A percentile compares a stretch with the other conserved stretches of the same genome.
phyloP scores from a whole-genome alignment of 2,888 invertebrate genomes.

The Lasioglossum leucozonium region DNA sequence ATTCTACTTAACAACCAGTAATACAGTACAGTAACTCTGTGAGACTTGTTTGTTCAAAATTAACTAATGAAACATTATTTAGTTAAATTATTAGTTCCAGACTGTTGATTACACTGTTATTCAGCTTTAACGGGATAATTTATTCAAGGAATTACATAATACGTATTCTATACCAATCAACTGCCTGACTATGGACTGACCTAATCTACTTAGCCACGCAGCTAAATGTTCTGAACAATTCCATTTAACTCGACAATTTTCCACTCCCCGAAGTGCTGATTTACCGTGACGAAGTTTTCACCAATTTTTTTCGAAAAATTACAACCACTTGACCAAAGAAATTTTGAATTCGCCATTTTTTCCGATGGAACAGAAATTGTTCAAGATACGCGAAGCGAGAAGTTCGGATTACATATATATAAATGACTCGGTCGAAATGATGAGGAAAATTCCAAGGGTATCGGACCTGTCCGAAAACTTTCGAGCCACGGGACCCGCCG shows the following conservation, averaged over 20 bases:
- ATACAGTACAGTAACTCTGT: no score
- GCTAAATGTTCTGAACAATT: background rate
- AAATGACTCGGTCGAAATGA: constrained; percentile 7
- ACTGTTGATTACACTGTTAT: background rate
- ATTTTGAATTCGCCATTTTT: no score
- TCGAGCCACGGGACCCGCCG: constrained; percentile 18
- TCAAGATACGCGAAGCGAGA: background rate
- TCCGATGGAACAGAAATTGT: background rate
- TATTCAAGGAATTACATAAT: background rate
- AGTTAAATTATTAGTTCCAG: no score
- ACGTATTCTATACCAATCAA: background rate
- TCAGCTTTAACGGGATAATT: background rate
- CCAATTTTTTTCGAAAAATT: background rate
- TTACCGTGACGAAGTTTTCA: background rate
- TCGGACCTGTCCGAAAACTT: constrained; percentile 15
- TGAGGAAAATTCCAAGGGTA: constrained; percentile 30
- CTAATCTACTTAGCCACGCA: background rate
- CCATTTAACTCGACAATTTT: background rate
- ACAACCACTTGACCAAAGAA: background rate
- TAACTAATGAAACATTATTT: no score
- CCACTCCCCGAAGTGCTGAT: background rate
- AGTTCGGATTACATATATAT: background rate
- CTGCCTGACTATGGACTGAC: no score
- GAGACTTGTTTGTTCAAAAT: no score
- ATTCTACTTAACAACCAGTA: background rate